Evolutionary conservation across 1,140 invertebrate species (phyloP).

Genomic region (Orussus abietinus): DNA sequence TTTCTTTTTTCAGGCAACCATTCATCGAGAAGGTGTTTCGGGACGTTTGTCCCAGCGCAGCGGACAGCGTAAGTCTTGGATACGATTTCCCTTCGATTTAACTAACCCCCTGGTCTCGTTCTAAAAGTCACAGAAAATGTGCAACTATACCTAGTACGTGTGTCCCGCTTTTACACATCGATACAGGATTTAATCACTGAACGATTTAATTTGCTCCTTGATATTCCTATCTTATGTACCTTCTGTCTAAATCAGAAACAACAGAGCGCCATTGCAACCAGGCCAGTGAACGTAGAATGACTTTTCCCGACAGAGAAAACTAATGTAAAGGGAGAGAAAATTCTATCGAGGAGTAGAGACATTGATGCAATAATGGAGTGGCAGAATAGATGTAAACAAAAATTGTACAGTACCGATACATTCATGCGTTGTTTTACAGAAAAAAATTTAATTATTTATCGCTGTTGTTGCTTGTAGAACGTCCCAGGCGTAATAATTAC

Average conservation of each 20-base stretch:
- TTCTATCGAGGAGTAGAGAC: no score
- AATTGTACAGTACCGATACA: no score
- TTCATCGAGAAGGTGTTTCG: conserved; percentile 62
- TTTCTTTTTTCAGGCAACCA: conserved; percentile 55
- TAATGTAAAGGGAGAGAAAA: no score
- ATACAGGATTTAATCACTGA: conserved; percentile 35
- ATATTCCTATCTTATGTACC: no score
- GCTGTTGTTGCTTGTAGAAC: no score
- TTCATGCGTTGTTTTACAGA: no score
- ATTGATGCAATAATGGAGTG: no score
- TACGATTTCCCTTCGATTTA: conserved; percentile 44
- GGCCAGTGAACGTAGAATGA: conserved; percentile 6
- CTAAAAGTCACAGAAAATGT: conserved; percentile 40
- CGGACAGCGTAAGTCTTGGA: conserved; percentile 59
- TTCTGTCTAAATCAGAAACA: background rate
- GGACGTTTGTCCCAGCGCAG: conserved; percentile 60
- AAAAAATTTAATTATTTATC: no score
- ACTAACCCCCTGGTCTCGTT: conserved; percentile 43
- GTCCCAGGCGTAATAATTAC: no score
- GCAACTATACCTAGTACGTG: conserved; percentile 39
- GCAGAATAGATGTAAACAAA: no score
- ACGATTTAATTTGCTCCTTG: no score
- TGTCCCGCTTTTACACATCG: conserved; percentile 30
- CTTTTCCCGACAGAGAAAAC: conserved; percentile 6
- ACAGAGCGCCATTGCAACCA: conserved; percentile 2